A percentile compares a stretch with the other conserved stretches of the same genome.
phyloP scores from a whole-genome alignment of 2,888 invertebrate species.

The Melolontha melolontha region DNA sequence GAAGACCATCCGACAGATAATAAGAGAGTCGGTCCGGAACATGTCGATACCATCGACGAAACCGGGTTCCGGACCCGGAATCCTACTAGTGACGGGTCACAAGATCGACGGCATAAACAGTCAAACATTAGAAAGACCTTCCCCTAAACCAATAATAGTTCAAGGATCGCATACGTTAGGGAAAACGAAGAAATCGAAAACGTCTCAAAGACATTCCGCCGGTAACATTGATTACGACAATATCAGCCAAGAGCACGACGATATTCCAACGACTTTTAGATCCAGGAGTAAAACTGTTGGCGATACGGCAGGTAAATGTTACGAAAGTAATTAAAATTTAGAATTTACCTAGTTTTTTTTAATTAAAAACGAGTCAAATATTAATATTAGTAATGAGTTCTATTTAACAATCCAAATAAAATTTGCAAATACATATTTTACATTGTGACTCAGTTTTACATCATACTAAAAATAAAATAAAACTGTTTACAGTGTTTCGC shows the following conservation, averaged over 20 bases:
- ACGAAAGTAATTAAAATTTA: background rate
- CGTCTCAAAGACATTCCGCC: constrained; percentile 83
- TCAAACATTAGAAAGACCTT: constrained; percentile 73
- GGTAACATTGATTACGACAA: constrained; percentile 89
- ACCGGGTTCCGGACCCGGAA: constrained; percentile 69
- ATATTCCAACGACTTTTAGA: constrained; percentile 75
- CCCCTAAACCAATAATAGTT: constrained; percentile 66
- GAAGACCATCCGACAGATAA: constrained; percentile 96
- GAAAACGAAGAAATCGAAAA: constrained; percentile 82
- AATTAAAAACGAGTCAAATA: too few species aligned
- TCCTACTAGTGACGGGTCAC: constrained; percentile 63
- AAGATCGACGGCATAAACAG: constrained; percentile 65
- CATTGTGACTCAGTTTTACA: too few species aligned
- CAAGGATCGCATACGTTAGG: constrained; percentile 86
- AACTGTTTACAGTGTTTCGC: too few species aligned
- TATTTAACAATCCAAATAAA: too few species aligned
- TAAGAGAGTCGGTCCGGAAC: constrained; percentile 95
- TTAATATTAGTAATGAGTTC: too few species aligned
- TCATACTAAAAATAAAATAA: too few species aligned
- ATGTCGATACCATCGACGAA: constrained; percentile 93
- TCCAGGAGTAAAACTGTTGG: constrained; percentile 93
- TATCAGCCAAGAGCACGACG: constrained; percentile 80
- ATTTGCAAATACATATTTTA: too few species aligned
- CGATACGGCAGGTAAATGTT: constrained; percentile 79
- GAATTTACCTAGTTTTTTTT: too few species aligned